Evolutionary conservation across 92 coral and sea anemone species (phyloP).

Genomic region (Phenganax subtilis): DNA sequence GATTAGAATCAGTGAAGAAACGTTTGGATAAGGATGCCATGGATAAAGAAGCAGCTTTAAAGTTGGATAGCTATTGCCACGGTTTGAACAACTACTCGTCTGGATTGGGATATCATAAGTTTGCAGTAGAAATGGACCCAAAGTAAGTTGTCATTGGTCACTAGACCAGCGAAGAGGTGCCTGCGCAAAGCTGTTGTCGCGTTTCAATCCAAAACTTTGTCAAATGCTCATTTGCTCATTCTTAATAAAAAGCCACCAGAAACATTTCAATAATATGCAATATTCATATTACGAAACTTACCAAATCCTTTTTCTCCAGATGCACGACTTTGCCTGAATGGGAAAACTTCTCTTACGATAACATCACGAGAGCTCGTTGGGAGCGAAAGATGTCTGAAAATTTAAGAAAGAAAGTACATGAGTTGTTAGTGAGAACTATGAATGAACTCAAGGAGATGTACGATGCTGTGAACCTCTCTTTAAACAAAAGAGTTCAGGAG

Average conservation of each 20-base stretch:
- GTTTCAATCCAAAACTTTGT: too few relatives aligned
- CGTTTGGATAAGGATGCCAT: constrained; percentile 38
- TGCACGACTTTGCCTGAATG: constrained; percentile 36
- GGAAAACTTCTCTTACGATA: constrained; percentile 42
- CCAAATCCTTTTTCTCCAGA: constrained; percentile 5
- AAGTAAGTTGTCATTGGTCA: constrained; percentile 29
- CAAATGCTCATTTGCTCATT: neutral
- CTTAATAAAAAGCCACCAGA: neutral
- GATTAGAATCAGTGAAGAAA: constrained; percentile 30
- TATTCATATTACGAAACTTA: neutral
- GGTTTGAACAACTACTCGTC: constrained; percentile 40
- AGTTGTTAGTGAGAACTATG: constrained; percentile 33
- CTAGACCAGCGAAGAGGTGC: neutral
- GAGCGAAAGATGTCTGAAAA: constrained; percentile 41
- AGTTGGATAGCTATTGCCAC: constrained; percentile 28
- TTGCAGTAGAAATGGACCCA: constrained; percentile 42
- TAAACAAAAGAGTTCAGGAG: constrained; percentile 38
- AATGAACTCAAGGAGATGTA: constrained; percentile 39
- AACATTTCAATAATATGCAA: too few relatives aligned
- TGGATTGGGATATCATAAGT: constrained; percentile 41
- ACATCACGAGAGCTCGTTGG: constrained; percentile 43
- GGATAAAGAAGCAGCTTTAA: constrained; percentile 31
- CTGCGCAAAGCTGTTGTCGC: neutral
- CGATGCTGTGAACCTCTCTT: constrained; percentile 33
- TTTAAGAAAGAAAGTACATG: constrained; percentile 31